A percentile compares a stretch with the other conserved stretches of the same genome.
phyloP scores from a whole-genome alignment of 30 jellyfish, hydroid and myxozoan genomes.

The Pseudorhiza aurosa region DNA sequence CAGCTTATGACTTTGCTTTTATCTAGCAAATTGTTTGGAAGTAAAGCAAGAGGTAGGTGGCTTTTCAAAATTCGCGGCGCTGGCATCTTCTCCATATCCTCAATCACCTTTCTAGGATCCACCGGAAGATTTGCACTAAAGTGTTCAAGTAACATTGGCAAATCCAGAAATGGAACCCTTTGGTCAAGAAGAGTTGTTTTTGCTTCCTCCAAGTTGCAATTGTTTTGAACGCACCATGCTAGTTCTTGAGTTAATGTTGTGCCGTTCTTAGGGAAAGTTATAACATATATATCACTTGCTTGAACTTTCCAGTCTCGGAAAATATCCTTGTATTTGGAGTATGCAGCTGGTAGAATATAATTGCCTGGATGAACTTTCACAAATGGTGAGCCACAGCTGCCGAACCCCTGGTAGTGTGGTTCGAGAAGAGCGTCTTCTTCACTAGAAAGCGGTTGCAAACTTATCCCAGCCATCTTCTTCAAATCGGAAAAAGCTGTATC shows the following conservation, averaged over 20 bases:
- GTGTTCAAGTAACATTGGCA: background rate
- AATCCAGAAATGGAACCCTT: background rate
- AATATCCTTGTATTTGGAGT: background rate
- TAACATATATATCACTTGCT: background rate
- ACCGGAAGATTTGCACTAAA: background rate
- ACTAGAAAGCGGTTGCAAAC: no score
- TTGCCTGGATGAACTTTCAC: no score
- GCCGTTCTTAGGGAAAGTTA: background rate
- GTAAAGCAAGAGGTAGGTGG: background rate
- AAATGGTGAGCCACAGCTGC: background rate
- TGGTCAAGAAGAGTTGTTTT: background rate
- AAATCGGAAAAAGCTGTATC: no score
- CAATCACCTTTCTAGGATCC: background rate
- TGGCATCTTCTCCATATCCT: background rate
- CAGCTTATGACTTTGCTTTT: constrained; percentile 5
- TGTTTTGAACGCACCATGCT: background rate
- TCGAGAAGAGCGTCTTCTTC: no score
- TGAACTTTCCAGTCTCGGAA: background rate
- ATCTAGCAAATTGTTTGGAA: background rate
- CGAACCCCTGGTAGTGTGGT: no score
- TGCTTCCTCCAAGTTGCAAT: background rate
- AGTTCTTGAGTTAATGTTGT: background rate
- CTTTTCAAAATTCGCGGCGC: background rate
- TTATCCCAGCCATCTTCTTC: no score
- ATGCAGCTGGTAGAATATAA: background rate